phyloP scores from a whole-genome alignment of 2,113 vertebrate genomes.

The Turdus rufiventris region DNA sequence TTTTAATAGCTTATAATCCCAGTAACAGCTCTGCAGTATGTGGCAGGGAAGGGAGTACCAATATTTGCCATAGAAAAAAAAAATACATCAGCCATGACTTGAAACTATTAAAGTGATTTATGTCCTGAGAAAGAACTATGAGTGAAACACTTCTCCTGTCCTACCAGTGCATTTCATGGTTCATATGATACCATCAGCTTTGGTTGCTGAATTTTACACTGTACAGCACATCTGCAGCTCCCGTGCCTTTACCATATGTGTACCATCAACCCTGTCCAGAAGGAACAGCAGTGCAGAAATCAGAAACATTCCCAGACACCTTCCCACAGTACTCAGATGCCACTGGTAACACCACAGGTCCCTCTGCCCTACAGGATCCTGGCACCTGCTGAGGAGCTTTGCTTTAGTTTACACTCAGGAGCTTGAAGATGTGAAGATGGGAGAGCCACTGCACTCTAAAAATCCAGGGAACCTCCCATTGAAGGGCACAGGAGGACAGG shows the following conservation, averaged over 20 bases:
- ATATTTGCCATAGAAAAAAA: background rate
- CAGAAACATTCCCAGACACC: background rate
- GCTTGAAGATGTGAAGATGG: rapidly evolving
- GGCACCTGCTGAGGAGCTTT: background rate
- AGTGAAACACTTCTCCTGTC: background rate
- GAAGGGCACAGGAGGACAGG: background rate
- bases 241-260: background rate
- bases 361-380: background rate
- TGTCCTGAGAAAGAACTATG: background rate
- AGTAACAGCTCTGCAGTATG: background rate
- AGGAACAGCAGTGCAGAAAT: background rate
- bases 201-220: background rate
- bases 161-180: background rate
- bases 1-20: background rate
- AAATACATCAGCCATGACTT: background rate
- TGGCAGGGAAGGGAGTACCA: background rate
- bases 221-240: background rate
- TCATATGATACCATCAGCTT: background rate
- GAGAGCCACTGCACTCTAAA: background rate
- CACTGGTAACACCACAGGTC: background rate
- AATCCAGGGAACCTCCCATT: background rate
- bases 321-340: background rate
- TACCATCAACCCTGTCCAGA: background rate
- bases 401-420: background rate
- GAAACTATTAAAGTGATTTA: background rate